phyloP scores from a whole-genome alignment of 2,113 vertebrate genomes.

The Martes martes region DNA sequence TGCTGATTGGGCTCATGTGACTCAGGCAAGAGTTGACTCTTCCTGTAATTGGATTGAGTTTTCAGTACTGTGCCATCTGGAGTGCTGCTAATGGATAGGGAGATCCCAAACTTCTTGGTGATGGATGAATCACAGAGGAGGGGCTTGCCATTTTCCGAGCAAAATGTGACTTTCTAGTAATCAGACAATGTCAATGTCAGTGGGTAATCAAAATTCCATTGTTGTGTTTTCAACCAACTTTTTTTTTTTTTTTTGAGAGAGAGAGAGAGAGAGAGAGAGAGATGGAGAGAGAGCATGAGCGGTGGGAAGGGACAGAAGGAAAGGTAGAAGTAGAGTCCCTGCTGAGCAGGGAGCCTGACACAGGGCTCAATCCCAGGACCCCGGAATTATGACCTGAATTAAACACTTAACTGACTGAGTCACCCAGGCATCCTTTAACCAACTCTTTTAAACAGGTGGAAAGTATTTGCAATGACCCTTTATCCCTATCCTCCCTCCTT shows the following conservation, averaged over 20 bases:
- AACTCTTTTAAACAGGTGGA: neutral
- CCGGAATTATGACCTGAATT: neutral
- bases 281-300: neutral
- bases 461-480: neutral
- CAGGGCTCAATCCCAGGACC: neutral
- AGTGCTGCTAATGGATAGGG: neutral
- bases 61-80: neutral
- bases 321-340: neutral
- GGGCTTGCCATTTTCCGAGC: neutral
- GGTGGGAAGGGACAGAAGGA: neutral
- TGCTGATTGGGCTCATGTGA: neutral
- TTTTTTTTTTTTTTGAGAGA: neutral
- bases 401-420: neutral
- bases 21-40: neutral
- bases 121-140: neutral
- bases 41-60: neutral
- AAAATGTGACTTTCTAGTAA: constrained; percentile 21
- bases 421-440: neutral
- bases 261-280: too few species aligned
- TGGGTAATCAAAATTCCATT: neutral
- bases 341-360: neutral
- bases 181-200: neutral
- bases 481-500: neutral
- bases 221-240: neutral
- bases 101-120: neutral